A percentile compares a stretch with the other conserved stretches of the same genome.
Evolutionary conservation across 2,888 invertebrate species (phyloP).

Genomic region (Drosophila histrio): DNA sequence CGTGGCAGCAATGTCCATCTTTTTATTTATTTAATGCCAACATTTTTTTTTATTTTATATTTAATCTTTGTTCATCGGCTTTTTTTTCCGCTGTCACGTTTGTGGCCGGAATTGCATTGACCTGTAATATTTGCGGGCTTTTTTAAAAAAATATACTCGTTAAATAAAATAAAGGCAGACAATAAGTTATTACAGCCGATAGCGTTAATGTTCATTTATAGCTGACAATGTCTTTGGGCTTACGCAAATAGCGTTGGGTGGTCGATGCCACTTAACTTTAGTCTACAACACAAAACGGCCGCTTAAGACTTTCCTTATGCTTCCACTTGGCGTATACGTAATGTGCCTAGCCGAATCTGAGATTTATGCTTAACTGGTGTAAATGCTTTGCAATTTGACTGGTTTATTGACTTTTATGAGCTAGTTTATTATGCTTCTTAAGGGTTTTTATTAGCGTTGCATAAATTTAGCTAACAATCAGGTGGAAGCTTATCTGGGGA

Average conservation of each 20-base stretch:
- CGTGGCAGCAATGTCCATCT: slow-evolving; percentile 30
- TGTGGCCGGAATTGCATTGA: slow-evolving; percentile 57
- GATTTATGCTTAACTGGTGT: slow-evolving; percentile 62
- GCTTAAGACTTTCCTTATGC: slow-evolving; percentile 9
- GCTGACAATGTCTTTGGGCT: slow-evolving; percentile 49
- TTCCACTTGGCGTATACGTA: slow-evolving; percentile 42
- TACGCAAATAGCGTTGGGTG: slow-evolving; percentile 51
- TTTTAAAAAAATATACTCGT: slow-evolving; percentile 23
- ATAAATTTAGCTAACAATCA: not conserved
- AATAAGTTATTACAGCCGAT: slow-evolving; percentile 66
- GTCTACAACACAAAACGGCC: not conserved
- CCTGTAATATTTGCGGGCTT: slow-evolving; percentile 51
- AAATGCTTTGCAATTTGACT: slow-evolving; percentile 66
- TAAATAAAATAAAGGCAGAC: slow-evolving; percentile 43
- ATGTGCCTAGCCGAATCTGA: slow-evolving; percentile 18
- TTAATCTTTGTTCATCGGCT: not conserved
- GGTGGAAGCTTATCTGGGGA: not conserved
- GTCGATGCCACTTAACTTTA: slow-evolving; percentile 15
- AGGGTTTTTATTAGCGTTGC: not conserved
- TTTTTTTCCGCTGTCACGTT: slow-evolving; percentile 59
- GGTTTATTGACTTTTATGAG: slow-evolving; percentile 74
- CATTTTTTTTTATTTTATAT: slow-evolving; percentile 31
- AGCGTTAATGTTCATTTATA: slow-evolving; percentile 66
- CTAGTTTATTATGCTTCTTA: slow-evolving; percentile 58
- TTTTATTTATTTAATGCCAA: slow-evolving; percentile 57